Percentiles rank a stretch among this genome's conserved stretches.
phyloP scores from a whole-genome alignment of 2,888 invertebrate species.

The Rhingia campestris region DNA sequence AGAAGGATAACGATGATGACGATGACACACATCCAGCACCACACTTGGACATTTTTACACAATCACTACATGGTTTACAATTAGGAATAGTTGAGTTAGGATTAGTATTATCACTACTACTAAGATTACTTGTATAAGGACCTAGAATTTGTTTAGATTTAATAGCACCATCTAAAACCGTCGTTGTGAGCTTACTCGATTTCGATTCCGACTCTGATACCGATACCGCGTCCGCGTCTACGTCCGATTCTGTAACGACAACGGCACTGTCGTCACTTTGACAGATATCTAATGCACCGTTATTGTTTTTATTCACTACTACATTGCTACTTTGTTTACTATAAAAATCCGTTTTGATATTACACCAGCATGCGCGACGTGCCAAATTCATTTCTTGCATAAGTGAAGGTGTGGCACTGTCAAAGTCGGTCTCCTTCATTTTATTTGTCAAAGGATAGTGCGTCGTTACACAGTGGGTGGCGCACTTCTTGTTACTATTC shows the following conservation, averaged over 20 bases:
- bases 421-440: constrained; percentile 76
- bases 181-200: constrained; percentile 42
- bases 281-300: constrained; percentile 51
- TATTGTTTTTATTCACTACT: constrained; percentile 34
- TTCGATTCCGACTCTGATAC: not conserved
- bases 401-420: constrained; percentile 83
- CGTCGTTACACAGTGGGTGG: constrained; percentile 26
- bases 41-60: constrained; percentile 50
- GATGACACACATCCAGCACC: not conserved
- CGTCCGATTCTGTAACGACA: constrained; percentile 5
- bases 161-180: constrained; percentile 78
- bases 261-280: constrained; percentile 44
- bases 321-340: constrained; percentile 28
- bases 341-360: constrained; percentile 38
- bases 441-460: constrained; percentile 52
- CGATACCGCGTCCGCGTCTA: not conserved
- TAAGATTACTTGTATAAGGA: constrained; percentile 50
- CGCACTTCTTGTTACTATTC: constrained; percentile 15
- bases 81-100: constrained; percentile 67
- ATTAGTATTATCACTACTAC: constrained; percentile 42
- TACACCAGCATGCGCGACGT: constrained; percentile 87
- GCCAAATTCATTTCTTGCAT: constrained; percentile 88
- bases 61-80: constrained; percentile 39
- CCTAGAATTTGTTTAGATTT: constrained; percentile 48
- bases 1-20: not conserved